phyloP scores from a whole-genome alignment of 2,113 vertebrate genomes.

The Aegypius monachus region DNA sequence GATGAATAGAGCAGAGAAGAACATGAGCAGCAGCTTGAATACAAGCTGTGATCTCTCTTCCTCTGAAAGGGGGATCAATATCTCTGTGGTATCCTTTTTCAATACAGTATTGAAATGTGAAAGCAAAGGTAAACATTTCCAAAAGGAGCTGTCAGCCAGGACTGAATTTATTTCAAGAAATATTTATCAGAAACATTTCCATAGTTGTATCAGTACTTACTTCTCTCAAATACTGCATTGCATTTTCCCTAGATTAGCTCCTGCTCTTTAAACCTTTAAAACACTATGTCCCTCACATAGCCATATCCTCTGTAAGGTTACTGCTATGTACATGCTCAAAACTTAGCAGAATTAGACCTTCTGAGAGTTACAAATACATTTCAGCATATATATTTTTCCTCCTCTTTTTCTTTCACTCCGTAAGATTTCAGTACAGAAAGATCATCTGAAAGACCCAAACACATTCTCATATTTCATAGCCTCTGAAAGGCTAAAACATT shows the following conservation, averaged over 20 bases:
- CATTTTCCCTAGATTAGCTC: background rate
- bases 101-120: conserved; percentile 2
- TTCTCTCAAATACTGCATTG: background rate
- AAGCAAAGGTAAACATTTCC: conserved; percentile 28
- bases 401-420: background rate
- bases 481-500: background rate
- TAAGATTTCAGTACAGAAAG: background rate
- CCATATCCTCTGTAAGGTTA: background rate
- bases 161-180: background rate
- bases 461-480: background rate
- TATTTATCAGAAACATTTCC: conserved; percentile 19
- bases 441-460: background rate
- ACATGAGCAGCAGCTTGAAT: background rate
- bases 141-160: conserved; percentile 1
- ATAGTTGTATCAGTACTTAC: background rate
- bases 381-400: background rate
- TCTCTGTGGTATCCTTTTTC: background rate
- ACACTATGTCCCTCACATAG: background rate
- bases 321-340: background rate
- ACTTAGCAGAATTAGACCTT: background rate
- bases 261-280: background rate
- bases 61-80: background rate
- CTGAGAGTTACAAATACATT: background rate
- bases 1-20: background rate
- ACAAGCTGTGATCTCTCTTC: background rate